Percentiles rank a stretch among this genome's conserved stretches.
Evolutionary conservation across 2,113 vertebrate genomes (phyloP).

Genomic region (Mormyrus iriodes): DNA sequence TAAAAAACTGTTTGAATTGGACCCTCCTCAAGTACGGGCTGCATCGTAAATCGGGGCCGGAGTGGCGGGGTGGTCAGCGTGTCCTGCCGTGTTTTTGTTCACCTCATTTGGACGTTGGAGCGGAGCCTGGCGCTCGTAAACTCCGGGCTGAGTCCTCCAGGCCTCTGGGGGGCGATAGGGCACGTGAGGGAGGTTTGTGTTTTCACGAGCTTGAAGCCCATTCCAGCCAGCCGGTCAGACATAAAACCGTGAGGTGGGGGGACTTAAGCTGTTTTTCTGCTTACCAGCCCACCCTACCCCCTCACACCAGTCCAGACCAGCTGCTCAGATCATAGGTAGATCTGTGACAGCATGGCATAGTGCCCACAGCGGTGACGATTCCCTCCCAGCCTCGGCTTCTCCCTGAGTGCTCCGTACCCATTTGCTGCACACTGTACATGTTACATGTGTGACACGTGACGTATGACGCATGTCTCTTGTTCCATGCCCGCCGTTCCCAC

Average conservation of each 20-base stretch:
- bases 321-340: background rate
- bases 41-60: background rate
- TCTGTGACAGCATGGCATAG: background rate
- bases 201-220: background rate
- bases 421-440: background rate
- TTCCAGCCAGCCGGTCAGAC: background rate
- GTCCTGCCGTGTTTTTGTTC: background rate
- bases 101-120: background rate
- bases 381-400: background rate
- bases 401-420: background rate
- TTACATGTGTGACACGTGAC: background rate
- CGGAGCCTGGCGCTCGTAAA: background rate
- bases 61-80: background rate
- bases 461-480: background rate
- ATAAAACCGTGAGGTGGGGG: background rate
- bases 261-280: background rate
- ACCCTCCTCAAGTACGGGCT: too few relatives aligned
- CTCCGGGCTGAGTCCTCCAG: background rate
- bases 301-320: background rate
- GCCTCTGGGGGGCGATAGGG: background rate
- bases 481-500: background rate
- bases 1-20: conserved; percentile 15
- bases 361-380: background rate
- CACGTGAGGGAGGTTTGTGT: background rate
- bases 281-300: background rate